Conservation (phyloP, 2,113 vertebrate genomes). For the Bungarus multicinctus region DNA sequence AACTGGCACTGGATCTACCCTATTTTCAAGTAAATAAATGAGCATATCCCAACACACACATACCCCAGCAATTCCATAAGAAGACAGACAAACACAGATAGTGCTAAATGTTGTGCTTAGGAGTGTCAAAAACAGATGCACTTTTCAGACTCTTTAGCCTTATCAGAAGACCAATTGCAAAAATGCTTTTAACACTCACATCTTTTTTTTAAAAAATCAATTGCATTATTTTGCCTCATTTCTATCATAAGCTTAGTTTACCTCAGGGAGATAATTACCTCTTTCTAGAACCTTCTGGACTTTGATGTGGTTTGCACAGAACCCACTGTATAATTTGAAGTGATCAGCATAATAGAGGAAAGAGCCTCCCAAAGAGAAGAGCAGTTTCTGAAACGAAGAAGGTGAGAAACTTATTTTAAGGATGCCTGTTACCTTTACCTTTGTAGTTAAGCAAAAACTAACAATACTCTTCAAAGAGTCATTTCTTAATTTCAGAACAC, state of each 20-base stretch:
- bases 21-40: background rate
- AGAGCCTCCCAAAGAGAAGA: conserved; percentile 95
- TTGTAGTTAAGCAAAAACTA: background rate
- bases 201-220: background rate
- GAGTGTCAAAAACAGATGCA: background rate
- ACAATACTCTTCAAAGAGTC: background rate
- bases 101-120: background rate
- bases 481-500: background rate
- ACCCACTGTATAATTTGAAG: conserved; percentile 98
- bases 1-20: background rate
- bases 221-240: background rate
- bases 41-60: background rate
- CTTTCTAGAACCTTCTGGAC: conserved; percentile 96
- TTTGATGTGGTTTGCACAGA: conserved; percentile 97
- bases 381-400: conserved; percentile 81
- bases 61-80: background rate
- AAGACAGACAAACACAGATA: background rate
- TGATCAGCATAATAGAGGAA: conserved; percentile 98
- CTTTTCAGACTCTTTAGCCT: background rate
- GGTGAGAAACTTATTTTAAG: background rate
- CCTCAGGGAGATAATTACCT: conserved; percentile 74
- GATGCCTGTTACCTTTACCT: background rate
- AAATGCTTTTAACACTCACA: background rate
- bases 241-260: conserved; percentile 2
- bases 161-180: background rate